A percentile compares a stretch with the other conserved stretches of the same genome.
Conservation (phyloP, 2,797 vertebrate species). For the Poeciliopsis turneri region DNA sequence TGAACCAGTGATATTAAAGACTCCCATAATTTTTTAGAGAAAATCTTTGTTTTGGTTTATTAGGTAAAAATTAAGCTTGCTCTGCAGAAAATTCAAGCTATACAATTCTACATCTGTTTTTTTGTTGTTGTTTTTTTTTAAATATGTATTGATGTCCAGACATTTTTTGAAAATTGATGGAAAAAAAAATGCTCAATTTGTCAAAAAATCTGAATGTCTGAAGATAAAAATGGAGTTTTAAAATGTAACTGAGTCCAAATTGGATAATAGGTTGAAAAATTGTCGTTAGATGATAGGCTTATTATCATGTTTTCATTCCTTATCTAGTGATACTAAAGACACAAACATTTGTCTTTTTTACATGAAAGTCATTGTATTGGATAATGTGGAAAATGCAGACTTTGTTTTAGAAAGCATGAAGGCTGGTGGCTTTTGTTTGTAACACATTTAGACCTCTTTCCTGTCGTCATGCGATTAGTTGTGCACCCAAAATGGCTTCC, state of each 20-base stretch:
- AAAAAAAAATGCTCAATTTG: neutral
- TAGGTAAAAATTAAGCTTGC: too few relatives aligned
- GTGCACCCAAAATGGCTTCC: constrained; percentile 49
- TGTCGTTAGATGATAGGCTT: neutral
- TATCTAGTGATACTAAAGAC: neutral
- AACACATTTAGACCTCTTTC: neutral
- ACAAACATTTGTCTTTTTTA: neutral
- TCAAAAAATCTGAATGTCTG: neutral
- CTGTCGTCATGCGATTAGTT: neutral
- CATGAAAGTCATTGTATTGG: neutral
- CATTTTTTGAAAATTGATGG: neutral
- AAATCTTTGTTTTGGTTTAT: neutral
- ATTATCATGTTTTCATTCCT: neutral
- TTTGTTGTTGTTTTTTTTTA: neutral
- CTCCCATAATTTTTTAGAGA: neutral
- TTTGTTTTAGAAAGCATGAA: neutral
- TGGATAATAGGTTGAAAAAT: neutral
- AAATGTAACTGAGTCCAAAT: neutral
- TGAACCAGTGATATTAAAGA: too few relatives aligned
- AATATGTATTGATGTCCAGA: neutral
- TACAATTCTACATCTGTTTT: neutral
- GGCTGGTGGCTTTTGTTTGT: neutral
- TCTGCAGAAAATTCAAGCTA: too few relatives aligned
- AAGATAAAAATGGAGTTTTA: neutral
- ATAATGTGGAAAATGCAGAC: neutral